Evolutionary conservation across 2,888 invertebrate species (phyloP).

Genomic region (Cryptosula pallasiana): DNA sequence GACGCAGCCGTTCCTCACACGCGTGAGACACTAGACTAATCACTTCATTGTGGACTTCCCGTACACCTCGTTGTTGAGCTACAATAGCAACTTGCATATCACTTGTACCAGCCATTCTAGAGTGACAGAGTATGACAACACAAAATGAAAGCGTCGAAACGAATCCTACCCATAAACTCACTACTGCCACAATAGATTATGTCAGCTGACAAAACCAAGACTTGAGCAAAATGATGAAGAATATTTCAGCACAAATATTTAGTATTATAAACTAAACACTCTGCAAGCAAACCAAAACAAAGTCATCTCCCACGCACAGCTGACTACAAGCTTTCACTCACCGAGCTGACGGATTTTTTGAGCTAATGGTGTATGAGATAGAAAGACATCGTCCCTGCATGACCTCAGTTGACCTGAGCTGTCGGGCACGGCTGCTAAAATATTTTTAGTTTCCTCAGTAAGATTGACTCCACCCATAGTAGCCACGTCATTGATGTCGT

Average conservation of each 20-base stretch:
- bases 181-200: too few relatives aligned
- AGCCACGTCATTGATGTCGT: conserved; percentile 96
- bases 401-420: conserved; percentile 82
- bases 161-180: too few relatives aligned
- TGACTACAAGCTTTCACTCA: conserved; percentile 35
- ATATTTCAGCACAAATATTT: too few relatives aligned
- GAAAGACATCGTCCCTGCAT: conserved; percentile 84
- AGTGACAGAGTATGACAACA: too few relatives aligned
- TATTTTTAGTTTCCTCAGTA: conserved; percentile 89
- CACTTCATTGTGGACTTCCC: conserved; percentile 81
- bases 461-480: conserved; percentile 98
- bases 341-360: conserved; percentile 70
- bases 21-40: conserved; percentile 86
- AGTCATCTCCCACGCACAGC: too few relatives aligned
- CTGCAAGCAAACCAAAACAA: too few relatives aligned
- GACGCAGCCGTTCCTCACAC: conserved; percentile 85
- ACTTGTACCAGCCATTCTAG: too few relatives aligned
- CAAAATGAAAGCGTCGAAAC: too few relatives aligned
- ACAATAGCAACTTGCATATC: too few relatives aligned
- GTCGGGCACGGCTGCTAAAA: conserved; percentile 65
- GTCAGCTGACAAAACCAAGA: too few relatives aligned
- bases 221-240: too few relatives aligned
- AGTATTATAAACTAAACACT: too few relatives aligned
- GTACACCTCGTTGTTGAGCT: conserved; percentile 68
- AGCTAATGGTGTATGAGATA: conserved; percentile 67